These are phyloP conservation scores for Salvelinus sp. DNA, from an alignment of 2,113 vertebrate species.

Conservation along the genomic window DNA sequence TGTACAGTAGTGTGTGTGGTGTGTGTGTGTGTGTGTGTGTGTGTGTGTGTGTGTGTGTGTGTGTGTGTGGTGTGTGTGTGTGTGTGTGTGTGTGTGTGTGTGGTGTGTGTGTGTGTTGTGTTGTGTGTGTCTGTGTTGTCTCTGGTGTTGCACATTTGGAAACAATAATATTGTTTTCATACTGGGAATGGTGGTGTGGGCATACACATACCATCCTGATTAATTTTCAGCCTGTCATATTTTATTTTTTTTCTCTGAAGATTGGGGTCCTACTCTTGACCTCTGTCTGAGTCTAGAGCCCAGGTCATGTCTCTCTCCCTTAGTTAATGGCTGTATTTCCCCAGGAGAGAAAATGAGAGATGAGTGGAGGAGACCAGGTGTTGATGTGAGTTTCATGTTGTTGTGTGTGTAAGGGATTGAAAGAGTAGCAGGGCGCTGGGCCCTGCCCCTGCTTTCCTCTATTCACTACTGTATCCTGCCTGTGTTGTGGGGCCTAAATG, in stretches of 20 bases:
- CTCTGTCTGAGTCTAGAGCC: not conserved
- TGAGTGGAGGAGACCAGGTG: not conserved
- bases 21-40: too few species aligned
- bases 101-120: too few species aligned
- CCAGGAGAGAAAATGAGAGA: constrained; percentile 22
- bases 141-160: too few species aligned
- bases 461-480: constrained; percentile 1
- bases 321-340: not conserved
- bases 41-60: too few species aligned
- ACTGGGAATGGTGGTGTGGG: not conserved
- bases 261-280: not conserved
- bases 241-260: not conserved
- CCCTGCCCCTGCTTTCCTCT: constrained; percentile 1
- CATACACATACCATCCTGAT: not conserved
- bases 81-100: too few species aligned
- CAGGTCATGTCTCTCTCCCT: not conserved
- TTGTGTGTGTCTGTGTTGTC: too few species aligned
- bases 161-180: not conserved
- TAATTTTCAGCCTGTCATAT: too few species aligned
- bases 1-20: too few species aligned
- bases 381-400: constrained; percentile 12
- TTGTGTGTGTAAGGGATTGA: constrained; percentile 40
- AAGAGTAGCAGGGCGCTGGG: constrained; percentile 9
- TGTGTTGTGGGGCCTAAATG: constrained; percentile 58
- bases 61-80: too few species aligned